Percentiles rank a stretch among this genome's conserved stretches.
Evolutionary conservation across 1,140 invertebrate species (phyloP).

Genomic region (Alviniconcha marisindica): DNA sequence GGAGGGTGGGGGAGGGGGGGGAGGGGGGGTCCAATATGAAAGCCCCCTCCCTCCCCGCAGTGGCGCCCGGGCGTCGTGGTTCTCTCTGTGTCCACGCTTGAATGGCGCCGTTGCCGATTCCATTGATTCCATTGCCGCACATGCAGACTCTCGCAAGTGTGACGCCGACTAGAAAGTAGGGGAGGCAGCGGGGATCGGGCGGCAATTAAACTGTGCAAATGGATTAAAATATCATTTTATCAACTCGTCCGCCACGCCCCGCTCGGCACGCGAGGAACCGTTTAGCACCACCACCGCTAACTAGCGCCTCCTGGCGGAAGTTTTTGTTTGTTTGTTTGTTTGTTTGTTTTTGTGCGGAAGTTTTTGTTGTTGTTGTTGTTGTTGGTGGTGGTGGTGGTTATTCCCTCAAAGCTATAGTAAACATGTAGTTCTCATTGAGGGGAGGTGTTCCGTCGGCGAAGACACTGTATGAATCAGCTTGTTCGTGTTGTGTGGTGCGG

Average conservation of each 20-base stretch:
- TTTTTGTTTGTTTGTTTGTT: too few species aligned
- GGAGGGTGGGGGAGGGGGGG: too few species aligned
- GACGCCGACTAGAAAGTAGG: not conserved
- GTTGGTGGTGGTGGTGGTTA: too few species aligned
- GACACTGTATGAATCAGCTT: too few species aligned
- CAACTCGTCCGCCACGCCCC: not conserved
- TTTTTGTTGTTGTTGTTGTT: too few species aligned
- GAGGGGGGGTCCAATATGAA: not conserved
- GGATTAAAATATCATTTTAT: slow-evolving; percentile 23
- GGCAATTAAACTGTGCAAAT: slow-evolving; percentile 6
- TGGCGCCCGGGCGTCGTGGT: not conserved
- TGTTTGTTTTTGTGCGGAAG: too few species aligned
- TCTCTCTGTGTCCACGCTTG: not conserved
- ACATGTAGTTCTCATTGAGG: too few species aligned
- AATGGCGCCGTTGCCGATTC: not conserved
- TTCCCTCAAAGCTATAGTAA: too few species aligned
- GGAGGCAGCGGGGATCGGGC: slow-evolving; percentile 8
- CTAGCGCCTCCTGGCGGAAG: too few species aligned
- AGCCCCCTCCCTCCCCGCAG: not conserved
- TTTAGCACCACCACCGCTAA: slow-evolving; percentile 21
- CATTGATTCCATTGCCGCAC: not conserved
- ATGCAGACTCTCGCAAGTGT: not conserved
- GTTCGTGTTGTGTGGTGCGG: too few species aligned
- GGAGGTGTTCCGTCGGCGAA: too few species aligned
- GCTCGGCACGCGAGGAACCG: not conserved